Evolutionary conservation across 2,113 vertebrate genomes (phyloP), one percentile per base, ranked within the genome.

Genomic region (Eublepharis macularius): DNA sequence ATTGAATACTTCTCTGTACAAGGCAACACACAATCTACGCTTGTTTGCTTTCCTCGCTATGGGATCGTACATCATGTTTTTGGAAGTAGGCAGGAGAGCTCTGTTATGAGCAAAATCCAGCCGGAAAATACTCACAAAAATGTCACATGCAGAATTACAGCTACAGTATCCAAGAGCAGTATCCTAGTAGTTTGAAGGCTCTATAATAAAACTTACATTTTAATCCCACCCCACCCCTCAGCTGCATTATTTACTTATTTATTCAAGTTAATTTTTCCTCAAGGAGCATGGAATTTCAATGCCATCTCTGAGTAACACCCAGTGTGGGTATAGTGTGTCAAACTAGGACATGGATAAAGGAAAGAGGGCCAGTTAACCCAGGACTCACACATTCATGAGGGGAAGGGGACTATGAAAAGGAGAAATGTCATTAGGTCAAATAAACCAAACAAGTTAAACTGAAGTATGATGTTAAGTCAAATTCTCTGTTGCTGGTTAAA

Each of bases 21-120:
- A 91, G 83, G 41, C 63, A 87, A 90, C 54, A 84, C 80, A 87
- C 75, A 83, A 75, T 81, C 34, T 84, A 76, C 34, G 57, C 39
- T 45, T 77, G 76, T 68, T 76, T 60, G 29, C 47, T 74, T 60
- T 89, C 77, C 21, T 57, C 82, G 68, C 66, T 76, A 54, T 86
- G 81, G 88, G 84, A 24, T 72, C 86, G 91, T 70, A 72, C 1
- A 85, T 89, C 69, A 54, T 74, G 1, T 32, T 51, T 82, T 76
- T 86, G 74, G 75, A 88, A 90, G 77, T 51, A n/a, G 51, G 79
- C 87, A 79, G 24, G n/a, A 90, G 63, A 86, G 57, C 72, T 86
- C 86, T 54, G 36, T 88, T 72, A 45, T 47, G 83, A 77, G 17
- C 90, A 49, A 70, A 69, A 51, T 79, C 54, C 24, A 90, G 60